phyloP scores from a whole-genome alignment of 2,113 vertebrate species.

The Tamias sibiricus region DNA sequence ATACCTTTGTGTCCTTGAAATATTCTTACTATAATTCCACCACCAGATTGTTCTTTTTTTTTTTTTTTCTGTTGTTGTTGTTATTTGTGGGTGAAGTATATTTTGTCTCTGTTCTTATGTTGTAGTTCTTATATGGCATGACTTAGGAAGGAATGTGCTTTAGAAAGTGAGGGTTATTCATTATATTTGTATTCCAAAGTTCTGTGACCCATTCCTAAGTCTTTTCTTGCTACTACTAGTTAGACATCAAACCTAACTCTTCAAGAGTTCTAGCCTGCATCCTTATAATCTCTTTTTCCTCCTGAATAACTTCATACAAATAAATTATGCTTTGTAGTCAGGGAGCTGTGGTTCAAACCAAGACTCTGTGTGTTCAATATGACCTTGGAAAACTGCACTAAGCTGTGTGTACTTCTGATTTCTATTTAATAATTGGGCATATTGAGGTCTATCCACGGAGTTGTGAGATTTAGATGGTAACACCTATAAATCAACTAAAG shows the following conservation, averaged over 20 bases:
- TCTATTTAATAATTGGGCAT: neutral
- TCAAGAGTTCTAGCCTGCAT: neutral
- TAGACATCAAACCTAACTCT: neutral
- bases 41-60: neutral
- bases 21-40: neutral
- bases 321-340: neutral
- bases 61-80: neutral
- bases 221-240: neutral
- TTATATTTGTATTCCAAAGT: neutral
- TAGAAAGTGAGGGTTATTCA: neutral
- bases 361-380: neutral
- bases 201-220: neutral
- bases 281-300: neutral
- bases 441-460: too few species aligned
- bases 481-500: neutral
- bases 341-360: neutral
- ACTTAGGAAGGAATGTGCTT: neutral
- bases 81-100: neutral
- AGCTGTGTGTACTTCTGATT: neutral
- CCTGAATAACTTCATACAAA: neutral
- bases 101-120: neutral
- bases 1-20: neutral
- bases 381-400: neutral
- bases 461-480: neutral
- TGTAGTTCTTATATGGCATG: neutral